phyloP scores from a whole-genome alignment of 2,888 invertebrate genomes.

The Ornithoptera priamus region DNA sequence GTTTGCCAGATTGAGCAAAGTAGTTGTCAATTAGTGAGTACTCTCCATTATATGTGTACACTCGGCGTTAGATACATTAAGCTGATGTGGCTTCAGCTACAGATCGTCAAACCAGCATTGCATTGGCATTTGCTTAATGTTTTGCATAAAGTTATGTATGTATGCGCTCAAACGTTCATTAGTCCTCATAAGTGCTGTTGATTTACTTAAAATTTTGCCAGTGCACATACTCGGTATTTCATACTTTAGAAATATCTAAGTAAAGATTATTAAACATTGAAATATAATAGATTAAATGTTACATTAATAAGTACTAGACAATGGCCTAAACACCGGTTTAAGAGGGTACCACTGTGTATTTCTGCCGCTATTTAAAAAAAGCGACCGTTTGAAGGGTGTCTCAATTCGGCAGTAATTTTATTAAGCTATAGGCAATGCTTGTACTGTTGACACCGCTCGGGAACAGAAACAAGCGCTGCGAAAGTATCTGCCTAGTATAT shows the following conservation, averaged over 20 bases:
- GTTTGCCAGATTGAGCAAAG: constrained; percentile 63
- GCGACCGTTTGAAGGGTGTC: too few relatives aligned
- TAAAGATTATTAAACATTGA: too few relatives aligned
- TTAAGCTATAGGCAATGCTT: too few relatives aligned
- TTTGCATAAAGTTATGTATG: neutral
- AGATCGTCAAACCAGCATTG: constrained; percentile 8
- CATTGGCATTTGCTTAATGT: constrained; percentile 6
- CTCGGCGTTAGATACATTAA: constrained; percentile 39
- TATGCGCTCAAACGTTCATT: constrained; percentile 4
- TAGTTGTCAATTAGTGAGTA: constrained; percentile 51
- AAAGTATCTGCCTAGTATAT: too few relatives aligned
- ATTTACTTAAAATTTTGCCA: constrained; percentile 3
- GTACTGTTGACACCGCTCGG: too few relatives aligned
- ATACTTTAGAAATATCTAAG: neutral
- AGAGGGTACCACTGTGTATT: too few relatives aligned
- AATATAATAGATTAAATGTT: too few relatives aligned
- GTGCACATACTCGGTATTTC: neutral
- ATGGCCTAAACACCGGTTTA: too few relatives aligned
- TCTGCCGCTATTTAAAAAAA: too few relatives aligned
- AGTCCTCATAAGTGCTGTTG: neutral
- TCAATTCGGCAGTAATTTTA: too few relatives aligned
- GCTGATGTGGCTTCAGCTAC: constrained; percentile 16
- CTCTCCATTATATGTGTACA: constrained; percentile 50
- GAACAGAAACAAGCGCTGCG: too few relatives aligned
- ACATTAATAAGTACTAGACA: too few relatives aligned